These are phyloP conservation scores for Jordanella pulchra DNA, from an alignment of 2,797 vertebrate species.

Conservation along the genomic window DNA sequence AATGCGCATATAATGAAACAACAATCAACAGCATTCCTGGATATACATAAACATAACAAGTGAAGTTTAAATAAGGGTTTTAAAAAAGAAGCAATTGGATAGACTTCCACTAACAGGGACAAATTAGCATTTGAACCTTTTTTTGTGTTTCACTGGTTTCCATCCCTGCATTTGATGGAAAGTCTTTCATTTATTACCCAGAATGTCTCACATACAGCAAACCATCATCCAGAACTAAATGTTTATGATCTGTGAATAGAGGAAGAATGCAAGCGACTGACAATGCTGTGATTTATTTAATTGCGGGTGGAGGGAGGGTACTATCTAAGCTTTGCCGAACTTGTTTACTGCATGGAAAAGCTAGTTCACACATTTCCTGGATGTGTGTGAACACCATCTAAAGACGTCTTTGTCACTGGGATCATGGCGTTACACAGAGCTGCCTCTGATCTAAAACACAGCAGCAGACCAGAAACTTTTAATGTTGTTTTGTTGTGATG, in stretches of 20 bases:
- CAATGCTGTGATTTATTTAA: constrained; percentile 24
- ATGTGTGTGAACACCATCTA: constrained; percentile 25
- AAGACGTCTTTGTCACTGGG: constrained; percentile 7
- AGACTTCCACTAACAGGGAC: too few relatives aligned
- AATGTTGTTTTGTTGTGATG: background rate
- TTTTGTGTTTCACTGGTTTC: background rate
- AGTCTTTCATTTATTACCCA: background rate
- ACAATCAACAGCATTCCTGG: too few relatives aligned
- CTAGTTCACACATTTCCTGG: constrained; percentile 25
- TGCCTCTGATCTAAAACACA: background rate
- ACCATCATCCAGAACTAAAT: background rate
- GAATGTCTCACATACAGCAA: background rate
- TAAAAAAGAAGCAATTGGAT: too few relatives aligned
- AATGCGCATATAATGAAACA: too few relatives aligned
- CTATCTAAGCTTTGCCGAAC: constrained; percentile 17
- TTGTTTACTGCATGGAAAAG: constrained; percentile 46
- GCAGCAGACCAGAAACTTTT: background rate
- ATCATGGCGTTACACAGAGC: background rate
- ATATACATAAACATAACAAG: too few relatives aligned
- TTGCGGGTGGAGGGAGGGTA: background rate
- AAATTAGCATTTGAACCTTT: too few relatives aligned
- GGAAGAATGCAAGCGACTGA: background rate
- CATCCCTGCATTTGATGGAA: background rate
- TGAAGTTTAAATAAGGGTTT: too few relatives aligned
- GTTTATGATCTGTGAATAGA: too few relatives aligned